These are phyloP conservation scores for Pandion haliaetus DNA, from an alignment of 2,113 vertebrate genomes.

Conservation along the genomic window DNA sequence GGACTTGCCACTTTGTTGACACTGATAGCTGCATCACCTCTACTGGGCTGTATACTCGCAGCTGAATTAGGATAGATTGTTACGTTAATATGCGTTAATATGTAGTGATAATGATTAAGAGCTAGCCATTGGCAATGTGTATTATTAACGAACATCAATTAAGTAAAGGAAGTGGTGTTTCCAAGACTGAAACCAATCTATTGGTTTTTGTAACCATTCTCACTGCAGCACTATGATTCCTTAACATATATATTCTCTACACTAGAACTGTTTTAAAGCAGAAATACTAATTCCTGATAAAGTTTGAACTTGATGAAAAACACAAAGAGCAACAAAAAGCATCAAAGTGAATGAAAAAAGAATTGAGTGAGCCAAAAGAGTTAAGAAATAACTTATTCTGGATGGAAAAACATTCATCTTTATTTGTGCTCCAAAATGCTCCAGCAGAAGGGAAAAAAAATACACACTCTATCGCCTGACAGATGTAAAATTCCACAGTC, in stretches of 20 bases:
- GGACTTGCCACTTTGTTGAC: neutral
- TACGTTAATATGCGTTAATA: neutral
- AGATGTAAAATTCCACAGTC: neutral
- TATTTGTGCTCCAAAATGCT: neutral
- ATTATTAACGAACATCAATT: neutral
- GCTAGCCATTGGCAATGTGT: neutral
- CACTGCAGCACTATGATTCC: neutral
- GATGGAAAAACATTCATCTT: neutral
- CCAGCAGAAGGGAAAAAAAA: neutral
- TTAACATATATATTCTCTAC: rapidly evolving
- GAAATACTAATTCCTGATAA: neutral
- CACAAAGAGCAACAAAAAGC: neutral
- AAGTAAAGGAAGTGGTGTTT: neutral
- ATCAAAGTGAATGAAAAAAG: neutral
- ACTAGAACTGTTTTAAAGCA: neutral
- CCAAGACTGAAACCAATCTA: neutral
- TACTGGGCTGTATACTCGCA: neutral
- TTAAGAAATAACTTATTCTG: neutral
- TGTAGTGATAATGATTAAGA: neutral
- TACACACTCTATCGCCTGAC: neutral
- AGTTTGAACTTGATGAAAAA: neutral
- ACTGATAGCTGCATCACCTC: neutral
- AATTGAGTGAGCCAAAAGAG: neutral
- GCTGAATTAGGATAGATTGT: neutral
- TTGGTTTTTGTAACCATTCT: neutral